Evolutionary conservation across 2,888 invertebrate species (phyloP), one percentile per base, ranked within the genome.

Genomic region (Hydrotaea diabolus): DNA sequence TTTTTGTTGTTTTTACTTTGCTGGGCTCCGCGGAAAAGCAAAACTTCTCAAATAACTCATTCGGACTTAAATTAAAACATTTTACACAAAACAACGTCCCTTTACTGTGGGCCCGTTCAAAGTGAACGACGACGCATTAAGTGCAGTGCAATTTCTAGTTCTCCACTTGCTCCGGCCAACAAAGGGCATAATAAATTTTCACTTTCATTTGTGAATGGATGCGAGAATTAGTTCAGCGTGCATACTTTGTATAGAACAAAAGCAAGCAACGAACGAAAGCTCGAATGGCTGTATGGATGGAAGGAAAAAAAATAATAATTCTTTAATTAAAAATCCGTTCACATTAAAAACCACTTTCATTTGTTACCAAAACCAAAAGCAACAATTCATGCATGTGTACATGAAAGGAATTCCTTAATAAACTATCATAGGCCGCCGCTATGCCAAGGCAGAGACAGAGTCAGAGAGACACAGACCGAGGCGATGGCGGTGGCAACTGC

Each of bases 261-360:
- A 59, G 15, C 59, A 11, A 26, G 2, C 59, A 59, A 59, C 26
- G 11, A 26, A 26, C 59, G 21, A 59, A 59, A 26, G 9, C 57
- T n/a, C 31, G 31, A 2, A 31, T n/a, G n/a, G n/a, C n/a, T n/a
- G n/a, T n/a, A n/a, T n/a, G n/a, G n/a, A n/a, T n/a, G n/a, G 31
- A 31, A 31, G 7, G 31, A 31, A 57, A 21, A 21, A 57, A 43
- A 13, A 57, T 57, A 43, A 66, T 43, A 66, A 66, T 66, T 43
- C 66, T 66, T 39, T 66, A 66, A 66, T 66, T 66, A 66, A 66
- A 66, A 66, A 66, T 66, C 66, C 66, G 36, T 66, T 66, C 66
- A 66, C 66, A 66, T 66, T 66, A 66, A 66, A 66, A 66, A 66
- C 66, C 43, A 66, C 66, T 66, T 66, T 66, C 66, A 43, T 43